phyloP scores from a whole-genome alignment of 2,797 vertebrate genomes.

The Pelochelys cantorii region DNA sequence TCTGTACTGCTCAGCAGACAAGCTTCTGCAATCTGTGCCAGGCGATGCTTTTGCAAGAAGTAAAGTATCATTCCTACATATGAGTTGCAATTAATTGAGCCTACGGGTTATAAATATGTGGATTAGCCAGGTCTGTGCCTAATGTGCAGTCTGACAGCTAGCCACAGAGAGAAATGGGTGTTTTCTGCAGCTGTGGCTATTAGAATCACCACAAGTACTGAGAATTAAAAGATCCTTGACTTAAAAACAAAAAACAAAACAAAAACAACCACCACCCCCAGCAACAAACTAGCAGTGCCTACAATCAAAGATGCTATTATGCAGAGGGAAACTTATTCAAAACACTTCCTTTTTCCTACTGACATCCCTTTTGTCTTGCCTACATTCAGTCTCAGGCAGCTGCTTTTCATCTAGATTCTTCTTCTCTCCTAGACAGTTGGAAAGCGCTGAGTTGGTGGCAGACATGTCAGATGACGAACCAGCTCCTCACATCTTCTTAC shows the following conservation, averaged over 20 bases:
- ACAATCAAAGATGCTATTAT: neutral
- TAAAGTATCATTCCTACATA: neutral
- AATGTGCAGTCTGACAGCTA: too few relatives aligned
- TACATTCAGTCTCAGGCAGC: neutral
- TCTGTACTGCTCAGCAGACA: neutral
- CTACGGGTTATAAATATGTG: too few relatives aligned
- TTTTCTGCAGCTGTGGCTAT: too few relatives aligned
- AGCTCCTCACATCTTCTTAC: too few relatives aligned
- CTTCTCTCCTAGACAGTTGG: neutral
- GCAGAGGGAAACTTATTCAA: neutral
- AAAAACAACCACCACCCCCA: too few relatives aligned
- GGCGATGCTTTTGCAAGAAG: neutral
- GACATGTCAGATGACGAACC: neutral
- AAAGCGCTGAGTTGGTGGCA: neutral
- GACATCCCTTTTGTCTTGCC: neutral
- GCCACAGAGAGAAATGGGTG: too few relatives aligned
- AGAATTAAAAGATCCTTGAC: neutral
- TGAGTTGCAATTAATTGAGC: too few relatives aligned
- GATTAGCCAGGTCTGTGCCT: too few relatives aligned
- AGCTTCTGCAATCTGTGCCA: neutral
- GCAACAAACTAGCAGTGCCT: neutral
- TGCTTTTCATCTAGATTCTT: neutral
- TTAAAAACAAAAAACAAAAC: neutral
- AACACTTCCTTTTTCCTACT: neutral
- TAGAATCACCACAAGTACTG: too few relatives aligned